Evolutionary conservation across 2,797 vertebrate genomes (phyloP).

Genomic region (Pipistrellus nathusii): DNA sequence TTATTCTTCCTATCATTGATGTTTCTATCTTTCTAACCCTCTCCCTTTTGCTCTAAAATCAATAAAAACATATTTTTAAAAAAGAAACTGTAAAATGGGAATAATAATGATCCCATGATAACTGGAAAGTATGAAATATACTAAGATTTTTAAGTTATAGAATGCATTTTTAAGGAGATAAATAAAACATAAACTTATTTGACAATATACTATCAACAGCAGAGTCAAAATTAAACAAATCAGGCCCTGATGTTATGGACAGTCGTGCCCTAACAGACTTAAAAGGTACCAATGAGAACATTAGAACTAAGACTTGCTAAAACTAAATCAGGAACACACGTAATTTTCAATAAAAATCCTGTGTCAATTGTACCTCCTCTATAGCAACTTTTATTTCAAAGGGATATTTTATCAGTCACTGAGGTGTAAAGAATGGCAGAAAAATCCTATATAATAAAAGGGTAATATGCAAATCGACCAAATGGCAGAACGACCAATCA

Average conservation of each 20-base stretch:
- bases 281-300: not conserved
- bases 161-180: conserved; percentile 14
- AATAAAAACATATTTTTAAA: not conserved
- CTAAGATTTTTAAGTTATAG: not conserved
- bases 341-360: not conserved
- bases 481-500: too few species aligned
- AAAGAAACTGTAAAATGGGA: not conserved
- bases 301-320: not conserved
- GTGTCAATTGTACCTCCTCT: not conserved
- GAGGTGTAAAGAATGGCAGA: not conserved
- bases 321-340: not conserved
- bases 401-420: not conserved
- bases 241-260: not conserved
- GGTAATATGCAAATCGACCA: too few species aligned
- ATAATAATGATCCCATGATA: not conserved
- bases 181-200: not conserved
- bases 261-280: not conserved
- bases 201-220: not conserved
- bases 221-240: not conserved
- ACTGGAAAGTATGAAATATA: not conserved
- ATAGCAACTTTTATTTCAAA: not conserved
- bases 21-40: not conserved
- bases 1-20: not conserved
- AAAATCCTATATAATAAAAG: not conserved
- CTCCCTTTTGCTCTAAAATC: not conserved